Conservation (phyloP, 2,113 vertebrate species). For the Chroicocephalus ridibundus region DNA sequence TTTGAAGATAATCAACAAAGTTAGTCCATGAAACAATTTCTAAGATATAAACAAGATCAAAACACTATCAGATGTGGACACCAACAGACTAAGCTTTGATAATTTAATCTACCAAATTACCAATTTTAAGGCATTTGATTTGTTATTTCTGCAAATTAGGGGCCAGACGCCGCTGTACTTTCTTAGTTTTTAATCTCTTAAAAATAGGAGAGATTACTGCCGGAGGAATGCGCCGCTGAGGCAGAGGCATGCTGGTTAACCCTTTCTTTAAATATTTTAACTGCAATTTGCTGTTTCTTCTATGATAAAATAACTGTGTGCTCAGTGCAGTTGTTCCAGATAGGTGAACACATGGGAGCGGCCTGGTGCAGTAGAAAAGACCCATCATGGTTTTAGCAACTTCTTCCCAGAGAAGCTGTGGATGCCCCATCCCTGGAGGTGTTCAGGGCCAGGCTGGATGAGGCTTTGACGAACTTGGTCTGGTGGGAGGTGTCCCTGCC, state of each 20-base stretch:
- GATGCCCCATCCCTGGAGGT: no score
- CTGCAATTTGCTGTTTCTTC: not conserved
- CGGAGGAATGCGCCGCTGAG: not conserved
- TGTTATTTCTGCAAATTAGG: conserved; percentile 44
- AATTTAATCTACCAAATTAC: conserved; percentile 58
- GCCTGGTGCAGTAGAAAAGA: not conserved
- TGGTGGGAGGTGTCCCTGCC: no score
- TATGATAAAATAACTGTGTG: not conserved
- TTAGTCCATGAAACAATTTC: conserved; percentile 50
- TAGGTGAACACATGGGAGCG: not conserved
- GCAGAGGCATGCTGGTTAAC: not conserved
- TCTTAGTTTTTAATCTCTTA: conserved; percentile 35
- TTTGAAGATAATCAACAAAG: conserved; percentile 62
- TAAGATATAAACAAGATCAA: conserved; percentile 45
- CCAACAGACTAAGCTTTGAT: conserved; percentile 24
- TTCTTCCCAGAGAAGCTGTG: not conserved
- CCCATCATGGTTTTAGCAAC: accelerated
- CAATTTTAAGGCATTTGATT: conserved; percentile 34
- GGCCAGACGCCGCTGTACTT: not conserved
- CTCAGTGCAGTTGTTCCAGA: not conserved
- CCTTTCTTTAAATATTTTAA: not conserved
- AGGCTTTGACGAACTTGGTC: no score
- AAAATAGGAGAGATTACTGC: conserved; percentile 56
- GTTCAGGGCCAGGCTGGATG: no score
- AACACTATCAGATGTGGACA: conserved; percentile 21